These are phyloP conservation scores for Stenurella melanura DNA, from an alignment of 2,888 invertebrate genomes.

Conservation along the genomic window DNA sequence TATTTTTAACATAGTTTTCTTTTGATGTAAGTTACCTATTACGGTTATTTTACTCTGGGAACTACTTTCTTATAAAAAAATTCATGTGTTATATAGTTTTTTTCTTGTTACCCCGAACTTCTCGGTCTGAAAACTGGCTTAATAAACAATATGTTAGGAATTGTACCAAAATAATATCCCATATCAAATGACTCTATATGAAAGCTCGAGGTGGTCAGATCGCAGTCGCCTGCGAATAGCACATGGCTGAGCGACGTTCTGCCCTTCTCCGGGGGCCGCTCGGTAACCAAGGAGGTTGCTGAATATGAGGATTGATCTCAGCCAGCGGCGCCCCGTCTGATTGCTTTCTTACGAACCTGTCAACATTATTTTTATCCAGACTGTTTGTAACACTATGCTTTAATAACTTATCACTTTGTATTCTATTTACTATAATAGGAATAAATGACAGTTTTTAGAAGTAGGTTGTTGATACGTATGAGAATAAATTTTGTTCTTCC, in stretches of 20 bases:
- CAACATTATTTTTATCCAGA: not conserved
- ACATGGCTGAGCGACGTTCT: conserved; percentile 16
- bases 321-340: conserved; percentile 20
- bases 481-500: not conserved
- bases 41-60: too few species aligned
- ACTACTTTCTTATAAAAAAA: too few species aligned
- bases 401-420: conserved; percentile 19
- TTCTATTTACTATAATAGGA: not conserved
- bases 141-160: too few species aligned
- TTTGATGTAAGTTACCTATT: too few species aligned
- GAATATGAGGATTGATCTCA: conserved; percentile 16
- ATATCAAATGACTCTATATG: not conserved
- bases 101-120: too few species aligned
- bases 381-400: conserved; percentile 24
- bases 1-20: too few species aligned
- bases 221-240: conserved; percentile 4
- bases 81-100: too few species aligned
- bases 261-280: conserved; percentile 16
- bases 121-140: too few species aligned
- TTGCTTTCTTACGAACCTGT: conserved; percentile 20
- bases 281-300: conserved; percentile 17
- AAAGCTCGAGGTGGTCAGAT: not conserved
- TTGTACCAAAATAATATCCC: not conserved
- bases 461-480: not conserved
- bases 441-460: not conserved